Conservation (phyloP, 1,140 invertebrate genomes). For the Rhopalosiphum padi region DNA sequence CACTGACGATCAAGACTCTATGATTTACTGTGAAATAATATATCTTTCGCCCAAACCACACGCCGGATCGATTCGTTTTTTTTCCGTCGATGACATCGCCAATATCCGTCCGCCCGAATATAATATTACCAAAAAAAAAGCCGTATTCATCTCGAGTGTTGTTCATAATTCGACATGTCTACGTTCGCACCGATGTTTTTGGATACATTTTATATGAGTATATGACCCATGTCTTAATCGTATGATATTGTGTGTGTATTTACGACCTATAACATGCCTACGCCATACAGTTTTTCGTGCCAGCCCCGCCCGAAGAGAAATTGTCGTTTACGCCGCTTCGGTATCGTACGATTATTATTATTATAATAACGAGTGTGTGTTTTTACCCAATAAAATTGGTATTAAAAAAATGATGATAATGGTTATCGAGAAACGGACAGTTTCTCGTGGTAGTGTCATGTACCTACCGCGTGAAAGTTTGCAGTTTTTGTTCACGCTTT, state of each 20-base stretch:
- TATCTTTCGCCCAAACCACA: background rate
- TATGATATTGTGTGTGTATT: background rate
- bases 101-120: background rate
- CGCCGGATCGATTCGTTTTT: too few relatives aligned
- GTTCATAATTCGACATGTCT: too few relatives aligned
- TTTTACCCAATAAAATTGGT: background rate
- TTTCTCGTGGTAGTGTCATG: background rate
- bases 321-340: background rate
- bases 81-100: too few relatives aligned
- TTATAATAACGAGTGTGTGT: background rate
- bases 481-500: background rate
- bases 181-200: background rate
- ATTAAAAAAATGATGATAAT: too few relatives aligned
- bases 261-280: background rate
- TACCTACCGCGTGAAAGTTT: background rate
- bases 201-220: too few relatives aligned
- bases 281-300: background rate
- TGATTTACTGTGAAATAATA: too few relatives aligned
- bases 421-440: background rate
- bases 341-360: background rate
- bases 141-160: background rate
- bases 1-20: background rate
- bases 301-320: background rate
- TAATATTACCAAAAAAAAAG: background rate
- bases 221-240: too few relatives aligned